Evolutionary conservation across 1,140 invertebrate species (phyloP).

Genomic region (Nylanderia fulva): DNA sequence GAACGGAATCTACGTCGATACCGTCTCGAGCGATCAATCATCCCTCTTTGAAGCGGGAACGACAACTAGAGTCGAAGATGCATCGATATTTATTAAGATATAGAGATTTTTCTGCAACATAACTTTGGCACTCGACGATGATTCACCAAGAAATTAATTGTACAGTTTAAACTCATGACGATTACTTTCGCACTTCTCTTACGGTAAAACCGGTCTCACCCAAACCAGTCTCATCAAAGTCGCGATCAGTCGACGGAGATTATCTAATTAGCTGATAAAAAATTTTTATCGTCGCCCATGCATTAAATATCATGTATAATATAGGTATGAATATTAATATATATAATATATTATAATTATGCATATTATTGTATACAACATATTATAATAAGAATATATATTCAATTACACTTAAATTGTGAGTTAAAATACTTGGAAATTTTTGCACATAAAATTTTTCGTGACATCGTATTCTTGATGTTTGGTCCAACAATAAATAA

Average conservation of each 20-base stretch:
- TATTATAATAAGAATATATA: no score
- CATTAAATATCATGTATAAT: neutral
- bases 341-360: no score
- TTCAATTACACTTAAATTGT: no score
- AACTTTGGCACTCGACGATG: neutral
- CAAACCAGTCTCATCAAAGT: conserved; percentile 30
- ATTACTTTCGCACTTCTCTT: conserved; percentile 29
- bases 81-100: neutral
- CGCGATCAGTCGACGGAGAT: conserved; percentile 17
- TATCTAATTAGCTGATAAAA: conserved; percentile 55
- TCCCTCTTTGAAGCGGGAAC: neutral
- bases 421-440: neutral
- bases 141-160: neutral
- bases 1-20: neutral
- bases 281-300: neutral
- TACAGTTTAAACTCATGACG: neutral
- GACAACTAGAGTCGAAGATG: neutral
- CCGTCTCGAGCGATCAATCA: conserved; percentile 24
- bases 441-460: neutral
- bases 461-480: neutral
- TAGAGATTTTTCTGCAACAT: neutral
- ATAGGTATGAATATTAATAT: no score
- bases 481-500: neutral
- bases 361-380: no score
- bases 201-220: conserved; percentile 47